These are phyloP conservation scores for Philopotamus ludificatus DNA, from an alignment of 1,140 invertebrate genomes.

Conservation along the genomic window DNA sequence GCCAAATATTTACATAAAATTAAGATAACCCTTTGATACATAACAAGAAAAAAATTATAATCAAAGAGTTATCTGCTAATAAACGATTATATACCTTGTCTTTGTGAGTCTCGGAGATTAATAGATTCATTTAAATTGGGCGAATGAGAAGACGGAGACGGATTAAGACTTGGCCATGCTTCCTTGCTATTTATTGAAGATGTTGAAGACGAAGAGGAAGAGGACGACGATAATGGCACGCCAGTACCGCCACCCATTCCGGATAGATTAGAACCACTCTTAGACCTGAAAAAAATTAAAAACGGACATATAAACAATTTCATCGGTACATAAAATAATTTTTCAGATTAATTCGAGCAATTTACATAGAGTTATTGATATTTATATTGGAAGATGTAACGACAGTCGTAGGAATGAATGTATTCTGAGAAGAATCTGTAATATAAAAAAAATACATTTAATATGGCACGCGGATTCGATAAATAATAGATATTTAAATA, in stretches of 20 bases:
- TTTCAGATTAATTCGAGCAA: slow-evolving; percentile 31
- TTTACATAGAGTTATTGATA: slow-evolving; percentile 56
- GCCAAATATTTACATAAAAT: too few relatives aligned
- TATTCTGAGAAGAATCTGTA: slow-evolving; percentile 50
- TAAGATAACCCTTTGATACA: too few relatives aligned
- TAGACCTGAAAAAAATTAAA: slow-evolving; percentile 20
- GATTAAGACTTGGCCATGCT: slow-evolving; percentile 66
- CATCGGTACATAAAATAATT: too few relatives aligned
- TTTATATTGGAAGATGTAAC: slow-evolving; percentile 56
- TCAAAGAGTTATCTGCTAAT: too few relatives aligned
- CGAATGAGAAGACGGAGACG: slow-evolving; percentile 46
- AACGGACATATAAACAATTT: background rate
- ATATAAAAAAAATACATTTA: slow-evolving; percentile 18
- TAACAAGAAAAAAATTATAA: too few relatives aligned
- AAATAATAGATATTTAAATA: slow-evolving; percentile 6
- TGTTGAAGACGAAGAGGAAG: slow-evolving; percentile 43
- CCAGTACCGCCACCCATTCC: slow-evolving; percentile 14
- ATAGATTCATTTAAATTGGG: slow-evolving; percentile 14
- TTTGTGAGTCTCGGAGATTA: slow-evolving; percentile 11
- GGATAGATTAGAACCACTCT: slow-evolving; percentile 15
- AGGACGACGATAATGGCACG: slow-evolving; percentile 29
- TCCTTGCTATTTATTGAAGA: slow-evolving; percentile 56
- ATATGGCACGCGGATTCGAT: slow-evolving; percentile 13
- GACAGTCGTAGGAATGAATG: slow-evolving; percentile 55
- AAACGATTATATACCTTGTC: slow-evolving; percentile 22